Base-by-base conservation (phyloP, 2,797 vertebrate genomes). In the Peromyscus nudipes region DNA sequence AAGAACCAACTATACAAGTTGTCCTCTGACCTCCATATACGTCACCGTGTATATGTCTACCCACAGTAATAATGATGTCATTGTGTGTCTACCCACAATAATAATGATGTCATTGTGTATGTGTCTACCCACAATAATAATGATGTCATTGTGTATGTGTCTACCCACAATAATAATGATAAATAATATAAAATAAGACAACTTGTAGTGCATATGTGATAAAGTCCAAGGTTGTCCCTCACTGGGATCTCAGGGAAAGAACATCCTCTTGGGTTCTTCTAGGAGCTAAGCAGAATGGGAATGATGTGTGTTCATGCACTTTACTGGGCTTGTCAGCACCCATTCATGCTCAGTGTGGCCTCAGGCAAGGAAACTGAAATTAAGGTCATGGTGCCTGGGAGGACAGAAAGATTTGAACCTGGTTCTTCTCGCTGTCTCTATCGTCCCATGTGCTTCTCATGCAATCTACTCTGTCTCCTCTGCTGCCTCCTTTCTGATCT, bases 301-400 rank as follows among this genome's bases (percentile, higher is more conserved):
- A 43, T 14, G 7, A 29, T 34, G 80, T 34, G 37, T 2, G 0
- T 84, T 17, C 1, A 23, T 6, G 4, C 0, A 55, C 3, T 3
- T 62, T 14, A 4, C 65, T 14, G 83, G 71, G 37, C 49, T 81
- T 75, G 31, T 40, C 4, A 29, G 62, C 13, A 81, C 17, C 87
- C 23, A 6, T 67, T 93, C 60, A 49, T 69, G 31, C 12, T 77
- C n/a, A 31, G 29, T 14, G 21, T 23, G 52, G 31, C 25, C 76
- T 89, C 77, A 67, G 65, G 29, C 10, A 80, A 80, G 34, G 69
- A 64, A 62, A 76, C 57, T 67, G 60, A 80, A 69, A 49, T 4
- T 6, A 55, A 62, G 13, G n/a, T 8, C 57, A 25, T 10, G 7
- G 19, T 14, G n/a, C 49, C 0, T 1, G 14, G 25, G 52, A 67